Evolutionary conservation across 2,888 invertebrate genomes (phyloP).

Genomic region (Eilema caniola): DNA sequence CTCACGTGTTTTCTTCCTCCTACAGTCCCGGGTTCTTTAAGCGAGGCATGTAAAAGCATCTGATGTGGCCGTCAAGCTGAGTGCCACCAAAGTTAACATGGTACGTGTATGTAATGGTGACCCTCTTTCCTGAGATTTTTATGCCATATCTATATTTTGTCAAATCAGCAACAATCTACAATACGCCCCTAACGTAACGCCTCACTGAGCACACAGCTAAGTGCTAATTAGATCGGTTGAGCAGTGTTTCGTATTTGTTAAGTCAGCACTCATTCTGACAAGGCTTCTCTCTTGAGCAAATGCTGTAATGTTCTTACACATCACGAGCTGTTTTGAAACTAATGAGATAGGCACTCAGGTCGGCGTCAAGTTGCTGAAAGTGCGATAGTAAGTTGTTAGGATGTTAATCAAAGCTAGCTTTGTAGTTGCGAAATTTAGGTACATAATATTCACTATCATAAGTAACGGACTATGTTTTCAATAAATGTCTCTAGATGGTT

Average conservation of each 20-base stretch:
- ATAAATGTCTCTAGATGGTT: too few species aligned
- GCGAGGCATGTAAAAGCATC: too few species aligned
- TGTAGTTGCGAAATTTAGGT: not conserved
- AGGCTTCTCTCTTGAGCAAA: not conserved
- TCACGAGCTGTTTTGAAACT: not conserved
- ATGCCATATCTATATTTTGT: too few species aligned
- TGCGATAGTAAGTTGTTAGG: not conserved
- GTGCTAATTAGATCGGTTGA: not conserved
- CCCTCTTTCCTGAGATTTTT: too few species aligned
- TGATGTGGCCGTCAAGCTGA: too few species aligned
- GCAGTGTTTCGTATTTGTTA: not conserved
- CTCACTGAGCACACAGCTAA: not conserved
- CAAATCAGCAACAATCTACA: not conserved
- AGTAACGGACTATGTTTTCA: too few species aligned
- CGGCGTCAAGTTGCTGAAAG: not conserved
- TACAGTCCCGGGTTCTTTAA: too few species aligned
- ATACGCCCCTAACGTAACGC: not conserved
- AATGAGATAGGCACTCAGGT: not conserved
- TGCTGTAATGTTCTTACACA: not conserved
- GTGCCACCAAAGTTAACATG: too few species aligned
- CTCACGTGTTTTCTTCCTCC: too few species aligned
- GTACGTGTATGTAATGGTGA: too few species aligned
- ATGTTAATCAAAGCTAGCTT: not conserved
- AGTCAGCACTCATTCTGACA: not conserved
- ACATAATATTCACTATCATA: not conserved